Conservation (phyloP, 2,797 vertebrate species). For the Steatocranus sp. region DNA sequence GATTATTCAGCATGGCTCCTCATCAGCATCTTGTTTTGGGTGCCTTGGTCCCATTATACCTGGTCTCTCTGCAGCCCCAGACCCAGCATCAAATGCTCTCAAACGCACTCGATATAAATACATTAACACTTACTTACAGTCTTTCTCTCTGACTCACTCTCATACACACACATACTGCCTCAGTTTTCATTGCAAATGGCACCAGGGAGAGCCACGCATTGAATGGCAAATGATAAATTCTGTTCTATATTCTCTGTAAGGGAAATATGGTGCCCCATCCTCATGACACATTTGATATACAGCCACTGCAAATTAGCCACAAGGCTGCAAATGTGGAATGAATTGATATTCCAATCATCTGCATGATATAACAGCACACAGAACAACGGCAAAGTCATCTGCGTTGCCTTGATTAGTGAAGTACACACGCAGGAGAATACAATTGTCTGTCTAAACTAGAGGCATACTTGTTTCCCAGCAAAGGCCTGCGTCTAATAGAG, state of each 20-base stretch:
- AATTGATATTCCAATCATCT: slow-evolving; percentile 70
- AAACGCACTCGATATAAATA: slow-evolving; percentile 21
- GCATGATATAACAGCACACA: slow-evolving; percentile 56
- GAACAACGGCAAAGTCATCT: slow-evolving; percentile 62
- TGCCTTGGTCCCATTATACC: neutral
- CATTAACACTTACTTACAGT: slow-evolving; percentile 14
- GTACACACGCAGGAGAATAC: slow-evolving; percentile 56
- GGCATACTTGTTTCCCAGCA: slow-evolving; percentile 45
- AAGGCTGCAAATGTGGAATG: slow-evolving; percentile 47
- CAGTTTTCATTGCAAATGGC: slow-evolving; percentile 11
- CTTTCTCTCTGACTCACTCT: neutral
- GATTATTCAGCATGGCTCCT: slow-evolving; percentile 55
- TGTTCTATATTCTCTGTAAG: slow-evolving; percentile 23
- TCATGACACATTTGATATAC: slow-evolving; percentile 56
- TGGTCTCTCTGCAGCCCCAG: slow-evolving; percentile 18
- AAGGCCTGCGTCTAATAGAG: slow-evolving; percentile 51
- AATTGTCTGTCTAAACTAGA: slow-evolving; percentile 54
- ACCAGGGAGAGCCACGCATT: slow-evolving; percentile 1
- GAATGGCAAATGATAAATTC: slow-evolving; percentile 42
- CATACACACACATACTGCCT: neutral
- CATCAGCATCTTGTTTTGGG: slow-evolving; percentile 60
- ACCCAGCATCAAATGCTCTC: slow-evolving; percentile 13
- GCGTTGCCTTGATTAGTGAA: slow-evolving; percentile 64
- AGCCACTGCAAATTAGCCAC: slow-evolving; percentile 61
- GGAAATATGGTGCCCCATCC: slow-evolving; percentile 21